These are phyloP conservation scores for Ivindomyrus marchei DNA, from an alignment of 2,113 vertebrate genomes.

Conservation along the genomic window DNA sequence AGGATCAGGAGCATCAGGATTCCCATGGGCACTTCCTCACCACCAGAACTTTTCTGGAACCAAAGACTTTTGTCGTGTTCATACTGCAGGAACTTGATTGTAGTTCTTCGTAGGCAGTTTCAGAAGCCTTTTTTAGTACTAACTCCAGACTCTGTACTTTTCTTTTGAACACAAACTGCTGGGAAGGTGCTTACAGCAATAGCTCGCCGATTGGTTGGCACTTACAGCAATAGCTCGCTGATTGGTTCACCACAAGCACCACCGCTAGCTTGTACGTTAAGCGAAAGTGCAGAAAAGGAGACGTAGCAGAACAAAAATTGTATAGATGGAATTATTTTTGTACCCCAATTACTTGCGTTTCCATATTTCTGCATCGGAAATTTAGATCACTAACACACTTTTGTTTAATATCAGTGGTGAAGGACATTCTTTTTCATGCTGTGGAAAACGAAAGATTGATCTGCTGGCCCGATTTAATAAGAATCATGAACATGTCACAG, in stretches of 20 bases:
- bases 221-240: no score
- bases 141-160: no score
- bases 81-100: not conserved
- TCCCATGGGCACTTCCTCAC: no score
- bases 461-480: not conserved
- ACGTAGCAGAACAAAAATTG: not conserved
- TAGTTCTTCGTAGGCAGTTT: not conserved
- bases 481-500: not conserved
- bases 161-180: no score
- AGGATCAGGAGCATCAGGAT: no score
- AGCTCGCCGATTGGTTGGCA: no score
- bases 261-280: no score
- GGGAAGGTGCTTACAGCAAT: no score
- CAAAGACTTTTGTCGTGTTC: not conserved
- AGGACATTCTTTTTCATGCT: not conserved
- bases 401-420: not conserved
- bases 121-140: no score
- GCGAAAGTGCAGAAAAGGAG: not conserved
- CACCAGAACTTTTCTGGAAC: not conserved
- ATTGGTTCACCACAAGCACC: no score
- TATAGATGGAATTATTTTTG: not conserved
- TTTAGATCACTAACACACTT: not conserved
- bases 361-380: not conserved
- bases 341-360: not conserved
- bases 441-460: not conserved